Percentiles rank a stretch among this genome's conserved stretches.
Conservation (phyloP, 2,888 invertebrate genomes). For the Germaria angustata region DNA sequence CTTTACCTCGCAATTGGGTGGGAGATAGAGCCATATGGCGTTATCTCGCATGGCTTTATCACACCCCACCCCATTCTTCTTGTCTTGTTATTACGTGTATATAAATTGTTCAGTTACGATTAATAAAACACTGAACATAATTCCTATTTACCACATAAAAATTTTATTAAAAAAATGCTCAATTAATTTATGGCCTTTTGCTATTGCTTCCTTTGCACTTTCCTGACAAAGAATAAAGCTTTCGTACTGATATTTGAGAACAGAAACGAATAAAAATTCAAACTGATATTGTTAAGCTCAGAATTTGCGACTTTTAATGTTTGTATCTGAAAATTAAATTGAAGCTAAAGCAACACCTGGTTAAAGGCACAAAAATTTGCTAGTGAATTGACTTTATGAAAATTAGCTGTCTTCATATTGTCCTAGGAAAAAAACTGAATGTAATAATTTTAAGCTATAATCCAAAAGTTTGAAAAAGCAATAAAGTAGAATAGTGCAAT, state of each 20-base stretch:
- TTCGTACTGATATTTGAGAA: background rate
- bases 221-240: background rate
- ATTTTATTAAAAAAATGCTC: slow-evolving; percentile 1
- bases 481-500: slow-evolving; percentile 17
- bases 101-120: background rate
- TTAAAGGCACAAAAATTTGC: background rate
- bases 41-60: too few relatives aligned
- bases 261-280: background rate
- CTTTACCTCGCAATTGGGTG: too few relatives aligned
- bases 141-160: slow-evolving; percentile 1
- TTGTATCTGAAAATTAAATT: slow-evolving; percentile 51
- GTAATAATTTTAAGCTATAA: slow-evolving; percentile 14
- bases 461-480: background rate
- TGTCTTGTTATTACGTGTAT: too few relatives aligned
- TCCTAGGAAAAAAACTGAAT: background rate
- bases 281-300: slow-evolving; percentile 49
- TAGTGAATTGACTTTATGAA: slow-evolving; percentile 29
- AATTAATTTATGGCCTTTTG: slow-evolving; percentile 28
- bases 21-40: too few relatives aligned
- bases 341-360: background rate
- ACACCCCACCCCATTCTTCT: too few relatives aligned
- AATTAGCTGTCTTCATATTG: too few relatives aligned
- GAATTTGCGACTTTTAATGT: slow-evolving; percentile 37
- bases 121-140: slow-evolving; percentile 6
- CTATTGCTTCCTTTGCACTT: slow-evolving; percentile 56